Base-by-base conservation (phyloP, 2,888 invertebrate species). In the Axea sp. region DNA sequence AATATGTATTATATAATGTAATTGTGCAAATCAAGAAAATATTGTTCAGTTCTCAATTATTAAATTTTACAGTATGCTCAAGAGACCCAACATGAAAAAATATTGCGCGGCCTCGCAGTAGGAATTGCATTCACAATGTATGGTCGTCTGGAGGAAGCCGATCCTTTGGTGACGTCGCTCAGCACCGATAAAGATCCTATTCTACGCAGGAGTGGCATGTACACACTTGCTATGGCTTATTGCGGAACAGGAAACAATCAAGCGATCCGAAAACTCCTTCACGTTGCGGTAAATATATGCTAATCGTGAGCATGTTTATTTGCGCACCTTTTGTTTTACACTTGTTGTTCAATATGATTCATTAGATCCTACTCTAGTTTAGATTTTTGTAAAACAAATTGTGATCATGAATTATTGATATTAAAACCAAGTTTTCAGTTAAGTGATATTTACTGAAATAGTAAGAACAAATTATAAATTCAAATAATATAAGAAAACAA, bases 21-120 rank as follows among this genome's bases (percentile, higher is more conserved):
- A n/a, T n/a, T n/a, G n/a, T n/a, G n/a, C n/a, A n/a, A n/a, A n/a
- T n/a, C n/a, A n/a, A n/a, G n/a, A n/a, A n/a, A n/a, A n/a, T n/a
- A n/a, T n/a, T n/a, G n/a, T n/a, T n/a, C n/a, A n/a, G n/a, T n/a
- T 14, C 6, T 3, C 33, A 14, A 5, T 33, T 45, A 19, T 11
- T 76, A 57, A 68, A 57, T 60, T 81, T 84, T 1, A 88, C 12
- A 68, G 91, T 96, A 96, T 88, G 96, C 96, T 8, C 95, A 96
- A 88, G 97, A 98, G 86, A 97, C 97, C 33, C 96, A 97, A 86
- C 99, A 99, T 86, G 99, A 99, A 87, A 99, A 99, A 89, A 99
- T 99, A 83, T 90, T 99, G 62, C 92, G 99, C 33, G 99, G 99
- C 22, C 89, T 99, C 73, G 98, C 99, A 8, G 95, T 99, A 3